Evolutionary conservation across 2,888 invertebrate genomes (phyloP).

Genomic region (Cantharis rufa): DNA sequence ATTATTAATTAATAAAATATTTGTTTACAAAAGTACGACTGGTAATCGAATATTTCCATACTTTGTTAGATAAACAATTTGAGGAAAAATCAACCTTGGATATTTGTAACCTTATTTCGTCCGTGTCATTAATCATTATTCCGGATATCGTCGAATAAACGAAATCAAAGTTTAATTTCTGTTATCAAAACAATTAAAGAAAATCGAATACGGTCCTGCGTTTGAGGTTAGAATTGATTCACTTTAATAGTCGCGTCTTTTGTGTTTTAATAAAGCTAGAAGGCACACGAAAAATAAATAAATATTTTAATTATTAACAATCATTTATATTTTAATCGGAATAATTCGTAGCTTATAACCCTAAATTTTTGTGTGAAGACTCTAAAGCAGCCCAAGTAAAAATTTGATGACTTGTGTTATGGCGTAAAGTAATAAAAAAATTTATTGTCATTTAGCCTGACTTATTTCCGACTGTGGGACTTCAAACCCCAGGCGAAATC

Average conservation of each 20-base stretch:
- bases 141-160: neutral
- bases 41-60: neutral
- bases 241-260: neutral
- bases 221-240: neutral
- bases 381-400: neutral
- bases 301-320: neutral
- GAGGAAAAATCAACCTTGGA: neutral
- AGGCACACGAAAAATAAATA: neutral
- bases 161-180: neutral
- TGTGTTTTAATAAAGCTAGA: neutral
- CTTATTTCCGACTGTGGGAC: slow-evolving; percentile 96
- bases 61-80: neutral
- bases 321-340: neutral
- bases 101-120: neutral
- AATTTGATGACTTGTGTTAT: slow-evolving; percentile 12
- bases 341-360: neutral
- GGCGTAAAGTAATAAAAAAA: neutral
- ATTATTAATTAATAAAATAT: neutral
- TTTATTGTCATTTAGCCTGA: slow-evolving; percentile 70
- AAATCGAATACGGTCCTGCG: neutral
- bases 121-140: neutral
- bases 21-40: neutral
- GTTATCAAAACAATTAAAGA: neutral
- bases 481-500: slow-evolving; percentile 97
- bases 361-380: neutral